Evolutionary conservation across 2,888 invertebrate species (phyloP), one percentile per base, ranked within the genome.

Genomic region (Hyposoter dolosus): DNA sequence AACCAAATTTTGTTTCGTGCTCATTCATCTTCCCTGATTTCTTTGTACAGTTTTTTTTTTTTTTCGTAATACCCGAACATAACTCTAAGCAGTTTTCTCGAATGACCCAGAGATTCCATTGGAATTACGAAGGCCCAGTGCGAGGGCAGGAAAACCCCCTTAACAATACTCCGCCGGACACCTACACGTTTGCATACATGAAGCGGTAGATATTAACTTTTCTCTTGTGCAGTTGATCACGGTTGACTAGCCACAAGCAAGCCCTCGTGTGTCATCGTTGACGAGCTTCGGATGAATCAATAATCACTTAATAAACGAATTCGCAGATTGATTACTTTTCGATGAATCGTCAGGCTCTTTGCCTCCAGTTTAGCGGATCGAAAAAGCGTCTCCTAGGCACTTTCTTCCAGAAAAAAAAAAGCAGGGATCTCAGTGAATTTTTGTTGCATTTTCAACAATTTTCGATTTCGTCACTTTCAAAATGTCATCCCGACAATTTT

Each of bases 221-320:
- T 28, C 68, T 53, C 43, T 69, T 60, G 53, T 43, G 45, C 17
- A 69, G 9, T 45, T 74, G 12, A 35, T 45, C 15, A 43, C 28
- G 32, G 35, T 45, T n/a, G 66, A 77, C 74, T 68, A 63, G 19
- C 32, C 40, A 23, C 35, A 56, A 40, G 47, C 12, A 74, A 74
- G 72, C 45, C 28, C 75, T 53, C 17, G 19, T 19, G 15, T 53
- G 28, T 74, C 45, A 17, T 71, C 45, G 71, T 65, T 84, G 56
- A 80, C 43, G 53, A 75, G 23, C 71, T 63, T 71, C 12, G 19
- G 35, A 71, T 56, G 12, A 77, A 81, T 81, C 81, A 71, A 81
- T 84, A 80, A 84, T 80, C 71, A 72, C 71, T 80, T 32, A 69
- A 81, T 56, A 81, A 77, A 53, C 65, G 45, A 71, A 23, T 35